Conservation (phyloP, 2,797 vertebrate species). For the Limnodromus scolopaceus region DNA sequence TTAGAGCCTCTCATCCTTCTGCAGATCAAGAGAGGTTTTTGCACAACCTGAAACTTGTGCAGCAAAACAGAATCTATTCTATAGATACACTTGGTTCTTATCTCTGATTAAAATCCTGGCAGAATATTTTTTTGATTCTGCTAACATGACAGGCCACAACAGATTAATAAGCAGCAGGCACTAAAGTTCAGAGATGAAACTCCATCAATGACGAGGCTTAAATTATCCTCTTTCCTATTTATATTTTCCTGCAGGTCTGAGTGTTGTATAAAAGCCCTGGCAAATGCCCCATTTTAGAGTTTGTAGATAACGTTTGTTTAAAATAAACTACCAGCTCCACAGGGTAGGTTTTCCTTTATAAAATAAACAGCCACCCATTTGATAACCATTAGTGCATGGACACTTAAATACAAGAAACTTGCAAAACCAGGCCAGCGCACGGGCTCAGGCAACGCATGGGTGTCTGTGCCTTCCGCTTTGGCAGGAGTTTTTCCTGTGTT, state of each 20-base stretch:
- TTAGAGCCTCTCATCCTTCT: constrained; percentile 74
- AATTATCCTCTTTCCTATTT: constrained; percentile 74
- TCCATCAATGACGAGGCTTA: constrained; percentile 52
- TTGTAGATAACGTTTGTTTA: constrained; percentile 75
- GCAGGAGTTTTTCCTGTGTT: neutral
- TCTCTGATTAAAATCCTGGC: neutral
- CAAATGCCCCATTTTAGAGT: constrained; percentile 72
- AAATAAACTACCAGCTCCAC: constrained; percentile 57
- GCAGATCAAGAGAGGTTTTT: constrained; percentile 68
- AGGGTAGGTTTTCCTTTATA: constrained; percentile 43
- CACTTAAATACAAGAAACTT: constrained; percentile 6
- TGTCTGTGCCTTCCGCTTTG: neutral
- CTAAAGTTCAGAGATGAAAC: constrained; percentile 52
- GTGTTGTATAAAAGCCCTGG: constrained; percentile 33
- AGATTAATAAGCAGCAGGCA: constrained; percentile 45
- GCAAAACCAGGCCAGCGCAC: neutral
- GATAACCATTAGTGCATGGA: constrained; percentile 39
- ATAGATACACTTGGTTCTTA: neutral
- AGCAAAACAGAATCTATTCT: neutral
- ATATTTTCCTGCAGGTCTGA: constrained; percentile 49
- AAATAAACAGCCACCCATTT: constrained; percentile 74
- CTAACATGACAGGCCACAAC: neutral
- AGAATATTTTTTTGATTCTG: constrained; percentile 27
- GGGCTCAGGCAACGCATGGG: fast-evolving
- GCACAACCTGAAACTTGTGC: constrained; percentile 33